Conservation (phyloP, 2,113 vertebrate species). For the Eulemur rufifrons region DNA sequence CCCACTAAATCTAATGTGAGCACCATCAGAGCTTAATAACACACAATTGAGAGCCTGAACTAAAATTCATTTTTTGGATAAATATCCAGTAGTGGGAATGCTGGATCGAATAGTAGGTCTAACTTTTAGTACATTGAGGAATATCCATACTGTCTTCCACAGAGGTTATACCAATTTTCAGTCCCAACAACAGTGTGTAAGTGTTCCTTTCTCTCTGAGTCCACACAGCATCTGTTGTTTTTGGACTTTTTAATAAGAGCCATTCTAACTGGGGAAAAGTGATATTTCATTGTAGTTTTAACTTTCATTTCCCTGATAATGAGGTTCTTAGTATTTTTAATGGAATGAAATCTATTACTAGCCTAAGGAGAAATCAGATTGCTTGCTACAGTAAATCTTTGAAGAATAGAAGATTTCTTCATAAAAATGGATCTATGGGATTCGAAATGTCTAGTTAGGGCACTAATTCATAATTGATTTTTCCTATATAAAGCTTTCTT, state of each 20-base stretch:
- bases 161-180: no score
- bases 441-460: neutral
- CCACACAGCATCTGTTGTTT: no score
- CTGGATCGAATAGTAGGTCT: no score
- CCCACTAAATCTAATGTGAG: neutral
- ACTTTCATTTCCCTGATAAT: no score
- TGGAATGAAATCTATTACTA: neutral
- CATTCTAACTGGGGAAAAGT: no score
- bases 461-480: neutral
- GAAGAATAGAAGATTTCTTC: slow-evolving; percentile 3
- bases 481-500: slow-evolving; percentile 12
- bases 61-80: neutral
- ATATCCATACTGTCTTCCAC: no score
- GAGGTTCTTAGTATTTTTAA: slow-evolving; percentile 2
- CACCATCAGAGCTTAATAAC: neutral
- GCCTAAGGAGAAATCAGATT: neutral
- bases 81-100: no score
- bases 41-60: neutral
- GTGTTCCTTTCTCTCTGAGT: no score
- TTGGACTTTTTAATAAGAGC: no score
- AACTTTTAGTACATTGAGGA: no score
- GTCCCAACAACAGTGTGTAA: no score
- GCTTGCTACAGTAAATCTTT: neutral
- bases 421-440: neutral
- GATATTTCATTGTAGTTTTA: no score